A percentile compares a stretch with the other conserved stretches of the same genome.
These are phyloP conservation scores for Phengaris arion DNA, from an alignment of 2,888 invertebrate species.

Conservation along the genomic window DNA sequence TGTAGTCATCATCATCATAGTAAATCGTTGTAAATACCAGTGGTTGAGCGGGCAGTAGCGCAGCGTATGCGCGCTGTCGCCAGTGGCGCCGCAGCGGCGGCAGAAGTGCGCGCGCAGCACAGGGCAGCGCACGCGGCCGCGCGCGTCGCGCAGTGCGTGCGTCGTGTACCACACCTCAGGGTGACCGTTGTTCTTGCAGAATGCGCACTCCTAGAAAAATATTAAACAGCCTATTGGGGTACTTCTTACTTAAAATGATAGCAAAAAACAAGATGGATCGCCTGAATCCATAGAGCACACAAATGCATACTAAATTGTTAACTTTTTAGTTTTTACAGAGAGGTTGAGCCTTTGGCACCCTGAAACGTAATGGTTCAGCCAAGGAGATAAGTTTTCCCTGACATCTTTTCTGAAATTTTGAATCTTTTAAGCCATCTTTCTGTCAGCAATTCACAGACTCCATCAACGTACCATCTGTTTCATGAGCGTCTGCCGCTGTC, in stretches of 20 bases:
- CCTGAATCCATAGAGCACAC: too few relatives aligned
- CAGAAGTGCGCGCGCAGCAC: conserved; percentile 85
- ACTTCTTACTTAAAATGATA: too few relatives aligned
- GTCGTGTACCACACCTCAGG: conserved; percentile 81
- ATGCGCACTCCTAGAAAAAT: conserved; percentile 81
- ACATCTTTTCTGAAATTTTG: too few relatives aligned
- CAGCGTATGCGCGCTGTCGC: conserved; percentile 85
- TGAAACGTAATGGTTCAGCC: too few relatives aligned
- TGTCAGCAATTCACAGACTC: too few relatives aligned
- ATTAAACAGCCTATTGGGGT: too few relatives aligned
- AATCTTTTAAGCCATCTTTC: too few relatives aligned
- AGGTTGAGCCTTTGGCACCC: too few relatives aligned
- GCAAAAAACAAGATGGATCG: too few relatives aligned
- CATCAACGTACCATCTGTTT: conserved; percentile 43
- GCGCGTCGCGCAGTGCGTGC: conserved; percentile 83
- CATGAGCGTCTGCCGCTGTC: conserved; percentile 51
- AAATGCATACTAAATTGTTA: too few relatives aligned
- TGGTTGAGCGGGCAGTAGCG: conserved; percentile 63
- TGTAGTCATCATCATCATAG: neutral
- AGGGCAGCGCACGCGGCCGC: conserved; percentile 84
- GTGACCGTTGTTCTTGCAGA: conserved; percentile 89
- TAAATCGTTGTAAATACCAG: conserved; percentile 44
- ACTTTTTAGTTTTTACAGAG: too few relatives aligned
- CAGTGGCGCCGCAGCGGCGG: conserved; percentile 85
- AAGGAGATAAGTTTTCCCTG: too few relatives aligned